Evolutionary conservation across 2,113 vertebrate genomes (phyloP).

Genomic region (Grammomys dolichurus): DNA sequence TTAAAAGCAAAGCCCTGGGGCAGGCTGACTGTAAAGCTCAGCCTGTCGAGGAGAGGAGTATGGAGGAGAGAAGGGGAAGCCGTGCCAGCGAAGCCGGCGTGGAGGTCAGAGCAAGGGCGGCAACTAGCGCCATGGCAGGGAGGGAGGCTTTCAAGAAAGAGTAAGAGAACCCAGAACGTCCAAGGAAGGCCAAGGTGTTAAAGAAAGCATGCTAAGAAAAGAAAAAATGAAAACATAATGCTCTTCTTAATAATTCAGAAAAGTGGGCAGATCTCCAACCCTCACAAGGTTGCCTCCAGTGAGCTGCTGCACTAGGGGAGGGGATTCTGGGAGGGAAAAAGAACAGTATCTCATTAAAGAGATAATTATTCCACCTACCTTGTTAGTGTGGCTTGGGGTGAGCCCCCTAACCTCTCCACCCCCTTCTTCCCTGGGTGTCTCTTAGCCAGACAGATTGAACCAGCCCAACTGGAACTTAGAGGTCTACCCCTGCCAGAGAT

Average conservation of each 20-base stretch:
- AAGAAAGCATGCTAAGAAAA: neutral
- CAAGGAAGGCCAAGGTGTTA: neutral
- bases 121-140: neutral
- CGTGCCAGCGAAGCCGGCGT: neutral
- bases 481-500: neutral
- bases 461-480: neutral
- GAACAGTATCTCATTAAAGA: neutral
- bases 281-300: neutral
- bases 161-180: neutral
- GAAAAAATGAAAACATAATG: neutral
- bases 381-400: neutral
- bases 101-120: neutral
- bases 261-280: neutral
- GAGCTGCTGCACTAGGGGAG: neutral
- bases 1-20: neutral
- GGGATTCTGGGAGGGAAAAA: neutral
- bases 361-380: neutral
- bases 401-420: neutral
- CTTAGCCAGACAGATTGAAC: neutral
- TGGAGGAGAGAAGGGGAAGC: neutral
- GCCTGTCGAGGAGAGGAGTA: neutral
- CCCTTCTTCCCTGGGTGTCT: neutral
- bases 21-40: neutral
- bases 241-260: neutral
- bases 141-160: neutral